Evolutionary conservation across 1,140 invertebrate species (phyloP).

Genomic region (Muscidifurax raptorellus): DNA sequence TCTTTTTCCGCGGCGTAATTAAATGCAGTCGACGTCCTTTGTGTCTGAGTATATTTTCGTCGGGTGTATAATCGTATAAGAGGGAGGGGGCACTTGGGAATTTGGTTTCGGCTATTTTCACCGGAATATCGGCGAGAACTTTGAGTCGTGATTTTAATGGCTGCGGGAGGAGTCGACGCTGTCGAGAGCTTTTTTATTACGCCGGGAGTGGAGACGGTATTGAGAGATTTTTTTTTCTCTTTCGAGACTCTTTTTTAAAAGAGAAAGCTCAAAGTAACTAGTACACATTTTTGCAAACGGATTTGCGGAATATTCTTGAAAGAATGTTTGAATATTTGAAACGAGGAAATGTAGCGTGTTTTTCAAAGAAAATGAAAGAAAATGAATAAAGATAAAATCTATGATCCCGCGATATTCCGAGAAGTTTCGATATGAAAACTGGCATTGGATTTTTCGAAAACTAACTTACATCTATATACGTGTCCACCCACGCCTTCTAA

Average conservation of each 20-base stretch:
- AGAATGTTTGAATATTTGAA: too few relatives aligned
- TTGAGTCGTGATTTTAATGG: constrained; percentile 1
- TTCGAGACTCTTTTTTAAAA: neutral
- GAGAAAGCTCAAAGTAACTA: neutral
- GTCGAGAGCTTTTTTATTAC: neutral
- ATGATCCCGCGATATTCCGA: too few relatives aligned
- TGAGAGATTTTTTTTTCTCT: neutral
- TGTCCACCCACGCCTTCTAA: too few relatives aligned
- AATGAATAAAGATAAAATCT: too few relatives aligned
- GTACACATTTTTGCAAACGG: neutral
- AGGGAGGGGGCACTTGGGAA: neutral
- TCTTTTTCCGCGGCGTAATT: constrained; percentile 7
- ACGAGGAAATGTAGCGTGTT: too few relatives aligned
- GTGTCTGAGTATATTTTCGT: neutral
- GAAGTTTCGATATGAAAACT: too few relatives aligned
- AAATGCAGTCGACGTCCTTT: constrained; percentile 15
- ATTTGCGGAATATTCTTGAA: neutral
- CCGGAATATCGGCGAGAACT: neutral
- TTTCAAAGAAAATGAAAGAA: too few relatives aligned
- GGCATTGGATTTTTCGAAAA: too few relatives aligned
- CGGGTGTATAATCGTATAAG: too few relatives aligned
- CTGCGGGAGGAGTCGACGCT: neutral
- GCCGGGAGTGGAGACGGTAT: neutral
- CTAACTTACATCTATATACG: too few relatives aligned
- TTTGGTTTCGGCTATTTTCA: neutral